Evolutionary conservation across 2,113 vertebrate genomes (phyloP), one percentile per base, ranked within the genome.

Genomic region (Gymnogyps californianus): DNA sequence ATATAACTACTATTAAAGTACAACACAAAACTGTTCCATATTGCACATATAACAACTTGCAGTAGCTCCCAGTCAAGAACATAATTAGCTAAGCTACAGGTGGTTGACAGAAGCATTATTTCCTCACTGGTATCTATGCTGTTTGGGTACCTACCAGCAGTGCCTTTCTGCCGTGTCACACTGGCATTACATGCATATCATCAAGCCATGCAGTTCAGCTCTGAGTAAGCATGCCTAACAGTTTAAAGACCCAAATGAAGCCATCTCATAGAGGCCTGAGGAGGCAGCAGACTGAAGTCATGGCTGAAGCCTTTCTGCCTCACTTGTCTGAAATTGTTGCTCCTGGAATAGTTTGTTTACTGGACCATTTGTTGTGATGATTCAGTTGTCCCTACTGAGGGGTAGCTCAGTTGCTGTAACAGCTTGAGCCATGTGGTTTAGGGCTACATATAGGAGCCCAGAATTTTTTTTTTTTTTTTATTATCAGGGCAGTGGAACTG

Each of bases 171-270:
- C 79, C 74, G 67, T 0, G 5, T 92, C 94, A 83, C 4, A 0
- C 32, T 32, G 65, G 9, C n/a, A 20, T 70, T 13, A 31, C 1
- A 0, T 13, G 44, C 4, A 0, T 36, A 3, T 46, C 5, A 1
- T 8, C 11, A 8, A 28, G 71, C 55, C 32, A 4, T 2, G 6
- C 42, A 26, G 51, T 15, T 74, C 61, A 70, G 76, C 76, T 75
- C 59, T 71, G 57, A 71, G 69, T 46, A 58, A 78, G 67, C 8
- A 0, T 8, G 20, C 59, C 36, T 52, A 21, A 52, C 36, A 70
- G n/a, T 15, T 75, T n/a, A 51, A 32, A 89, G 26, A 47, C 59
- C 22, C 34, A 58, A 6, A 52, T 32, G 19, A 95, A 66, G 19
- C 47, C 3, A 2, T 20, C 64, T 78, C 36, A 12, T 21, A 36